Evolutionary conservation across 2,113 vertebrate genomes (phyloP).

Genomic region (Mirza zaza): DNA sequence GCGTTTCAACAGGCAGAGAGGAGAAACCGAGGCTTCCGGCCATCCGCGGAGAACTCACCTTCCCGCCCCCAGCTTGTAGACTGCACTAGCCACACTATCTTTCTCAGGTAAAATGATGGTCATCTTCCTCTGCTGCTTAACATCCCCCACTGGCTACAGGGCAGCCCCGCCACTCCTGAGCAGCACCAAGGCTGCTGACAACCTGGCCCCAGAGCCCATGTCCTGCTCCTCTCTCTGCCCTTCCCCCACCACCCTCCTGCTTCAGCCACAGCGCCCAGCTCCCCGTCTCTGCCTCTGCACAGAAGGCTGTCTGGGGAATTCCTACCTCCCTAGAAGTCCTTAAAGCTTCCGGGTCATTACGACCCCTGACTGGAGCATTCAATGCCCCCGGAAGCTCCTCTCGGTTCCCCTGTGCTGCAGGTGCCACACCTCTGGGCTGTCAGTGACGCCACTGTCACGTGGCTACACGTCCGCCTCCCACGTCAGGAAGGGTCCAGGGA

Average conservation of each 20-base stretch:
- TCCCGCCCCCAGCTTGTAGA: not conserved
- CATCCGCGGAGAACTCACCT: accelerated
- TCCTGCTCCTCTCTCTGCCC: not conserved
- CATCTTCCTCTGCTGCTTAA: accelerated
- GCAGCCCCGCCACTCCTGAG: accelerated
- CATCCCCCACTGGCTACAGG: not conserved
- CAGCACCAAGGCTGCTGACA: not conserved
- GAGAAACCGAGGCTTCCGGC: not conserved
- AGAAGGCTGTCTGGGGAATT: not conserved
- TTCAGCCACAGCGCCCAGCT: not conserved
- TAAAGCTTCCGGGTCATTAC: not conserved
- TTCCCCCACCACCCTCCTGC: no score
- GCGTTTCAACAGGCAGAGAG: not conserved
- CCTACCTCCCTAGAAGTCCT: not conserved
- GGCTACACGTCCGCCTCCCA: accelerated
- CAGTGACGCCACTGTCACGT: accelerated
- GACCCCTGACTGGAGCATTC: not conserved
- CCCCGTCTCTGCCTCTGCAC: not conserved
- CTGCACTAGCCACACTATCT: accelerated
- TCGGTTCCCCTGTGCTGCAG: accelerated
- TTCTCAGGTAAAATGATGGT: not conserved
- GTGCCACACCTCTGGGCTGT: not conserved
- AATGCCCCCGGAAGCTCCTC: accelerated
- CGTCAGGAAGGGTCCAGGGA: not conserved
- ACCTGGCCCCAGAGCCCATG: not conserved